A percentile compares a stretch with the other conserved stretches of the same genome.
These are phyloP conservation scores for Danionella dracula DNA, from an alignment of 2,797 vertebrate species.

Conservation along the genomic window DNA sequence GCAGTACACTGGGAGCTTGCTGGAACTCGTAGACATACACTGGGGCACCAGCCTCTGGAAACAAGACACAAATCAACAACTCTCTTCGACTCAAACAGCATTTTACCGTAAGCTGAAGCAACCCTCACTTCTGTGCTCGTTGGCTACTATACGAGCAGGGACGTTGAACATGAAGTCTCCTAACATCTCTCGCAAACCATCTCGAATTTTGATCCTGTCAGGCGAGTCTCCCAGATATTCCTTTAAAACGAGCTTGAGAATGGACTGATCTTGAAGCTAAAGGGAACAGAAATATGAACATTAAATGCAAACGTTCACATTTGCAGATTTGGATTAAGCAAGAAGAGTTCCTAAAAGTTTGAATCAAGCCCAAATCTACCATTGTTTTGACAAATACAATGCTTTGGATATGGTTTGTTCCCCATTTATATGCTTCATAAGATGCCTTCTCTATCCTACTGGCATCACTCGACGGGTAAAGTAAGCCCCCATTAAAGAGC, in stretches of 20 bases:
- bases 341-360: no score
- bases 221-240: slow-evolving; percentile 65
- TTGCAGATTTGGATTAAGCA: no score
- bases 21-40: slow-evolving; percentile 74
- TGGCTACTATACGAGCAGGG: slow-evolving; percentile 61
- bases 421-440: no score
- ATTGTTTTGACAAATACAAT: no score
- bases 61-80: not conserved
- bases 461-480: no score
- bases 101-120: not conserved
- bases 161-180: slow-evolving; percentile 67
- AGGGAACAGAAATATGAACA: slow-evolving; percentile 24
- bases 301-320: no score
- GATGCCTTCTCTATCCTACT: no score
- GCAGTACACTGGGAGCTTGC: slow-evolving; percentile 46
- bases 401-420: no score
- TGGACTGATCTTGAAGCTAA: slow-evolving; percentile 44
- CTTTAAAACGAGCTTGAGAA: slow-evolving; percentile 43
- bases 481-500: no score
- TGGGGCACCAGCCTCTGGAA: slow-evolving; percentile 58
- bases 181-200: slow-evolving; percentile 60
- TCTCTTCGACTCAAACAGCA: not conserved
- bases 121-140: slow-evolving; percentile 75
- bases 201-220: slow-evolving; percentile 61
- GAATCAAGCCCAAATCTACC: no score